phyloP scores from a whole-genome alignment of 2,113 vertebrate species.

The Pitta sordida region DNA sequence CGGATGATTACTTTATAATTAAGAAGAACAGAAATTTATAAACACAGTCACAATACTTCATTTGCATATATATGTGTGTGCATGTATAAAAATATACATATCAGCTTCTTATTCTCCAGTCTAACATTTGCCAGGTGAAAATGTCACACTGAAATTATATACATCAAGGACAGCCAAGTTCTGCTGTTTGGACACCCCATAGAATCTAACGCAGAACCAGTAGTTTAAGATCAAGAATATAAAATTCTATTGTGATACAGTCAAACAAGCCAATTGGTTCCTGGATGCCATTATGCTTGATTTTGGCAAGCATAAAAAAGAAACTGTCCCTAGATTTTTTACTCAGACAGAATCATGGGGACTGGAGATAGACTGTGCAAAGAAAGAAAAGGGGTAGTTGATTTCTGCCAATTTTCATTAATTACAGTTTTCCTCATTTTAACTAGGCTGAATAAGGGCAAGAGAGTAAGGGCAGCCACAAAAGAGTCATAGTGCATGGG shows the following conservation, averaged over 20 bases:
- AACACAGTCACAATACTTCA: background rate
- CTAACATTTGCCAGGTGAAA: background rate
- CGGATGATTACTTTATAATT: background rate
- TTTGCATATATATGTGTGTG: background rate
- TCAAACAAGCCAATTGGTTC: background rate
- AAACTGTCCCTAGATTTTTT: background rate
- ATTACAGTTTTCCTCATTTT: background rate
- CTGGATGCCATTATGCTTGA: background rate
- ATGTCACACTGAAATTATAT: background rate
- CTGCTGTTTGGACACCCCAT: background rate
- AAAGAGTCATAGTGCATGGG: background rate
- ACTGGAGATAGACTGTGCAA: background rate
- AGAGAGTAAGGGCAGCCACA: background rate
- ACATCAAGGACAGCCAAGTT: background rate
- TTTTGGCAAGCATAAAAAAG: background rate
- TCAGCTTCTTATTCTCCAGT: background rate
- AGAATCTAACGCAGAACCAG: background rate
- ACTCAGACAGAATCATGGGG: background rate
- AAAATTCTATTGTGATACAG: background rate
- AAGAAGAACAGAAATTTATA: background rate
- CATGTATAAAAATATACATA: background rate
- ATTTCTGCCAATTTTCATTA: background rate
- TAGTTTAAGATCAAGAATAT: background rate
- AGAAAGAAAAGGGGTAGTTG: background rate
- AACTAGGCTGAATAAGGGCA: background rate